These are phyloP conservation scores for Ancistrus triradiatus DNA, from an alignment of 2,113 vertebrate genomes.

Conservation along the genomic window DNA sequence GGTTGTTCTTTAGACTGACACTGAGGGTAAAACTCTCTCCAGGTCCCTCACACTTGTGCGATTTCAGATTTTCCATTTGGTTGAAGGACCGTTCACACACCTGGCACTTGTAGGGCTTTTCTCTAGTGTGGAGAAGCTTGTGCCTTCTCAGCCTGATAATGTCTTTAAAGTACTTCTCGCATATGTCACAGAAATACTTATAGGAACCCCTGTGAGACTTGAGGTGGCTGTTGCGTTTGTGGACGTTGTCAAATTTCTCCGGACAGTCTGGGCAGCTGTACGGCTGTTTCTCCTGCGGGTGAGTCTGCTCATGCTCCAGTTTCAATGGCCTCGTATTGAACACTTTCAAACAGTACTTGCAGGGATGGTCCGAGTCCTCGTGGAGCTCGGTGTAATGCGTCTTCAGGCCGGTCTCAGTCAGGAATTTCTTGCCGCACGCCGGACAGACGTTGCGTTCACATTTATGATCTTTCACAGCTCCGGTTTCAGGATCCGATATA, in stretches of 20 bases:
- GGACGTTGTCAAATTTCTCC: neutral
- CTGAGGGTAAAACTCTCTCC: slow-evolving; percentile 29
- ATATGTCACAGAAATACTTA: slow-evolving; percentile 7
- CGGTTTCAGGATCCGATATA: neutral
- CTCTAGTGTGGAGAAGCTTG: slow-evolving; percentile 14
- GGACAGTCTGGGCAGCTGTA: slow-evolving; percentile 20
- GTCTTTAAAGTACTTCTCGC: slow-evolving; percentile 11
- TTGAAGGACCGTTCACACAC: slow-evolving; percentile 26
- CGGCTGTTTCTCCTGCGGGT: slow-evolving; percentile 6
- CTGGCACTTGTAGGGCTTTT: slow-evolving; percentile 17
- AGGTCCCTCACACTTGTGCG: slow-evolving; percentile 4
- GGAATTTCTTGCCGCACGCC: slow-evolving; percentile 10
- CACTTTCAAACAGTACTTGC: slow-evolving; percentile 25
- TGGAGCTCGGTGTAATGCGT: slow-evolving; percentile 5
- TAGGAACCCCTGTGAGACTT: slow-evolving; percentile 5
- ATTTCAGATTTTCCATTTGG: slow-evolving; percentile 10
- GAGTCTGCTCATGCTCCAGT: slow-evolving; percentile 21
- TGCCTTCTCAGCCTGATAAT: slow-evolving; percentile 5
- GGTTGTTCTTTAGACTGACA: slow-evolving; percentile 17
- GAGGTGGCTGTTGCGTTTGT: neutral
- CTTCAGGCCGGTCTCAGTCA: neutral
- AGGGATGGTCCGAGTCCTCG: neutral
- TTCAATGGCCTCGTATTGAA: slow-evolving; percentile 10
- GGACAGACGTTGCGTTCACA: slow-evolving; percentile 22
- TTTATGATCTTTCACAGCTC: neutral